Conservation (phyloP, 2,113 vertebrate species). For the Anolis sagrei region DNA sequence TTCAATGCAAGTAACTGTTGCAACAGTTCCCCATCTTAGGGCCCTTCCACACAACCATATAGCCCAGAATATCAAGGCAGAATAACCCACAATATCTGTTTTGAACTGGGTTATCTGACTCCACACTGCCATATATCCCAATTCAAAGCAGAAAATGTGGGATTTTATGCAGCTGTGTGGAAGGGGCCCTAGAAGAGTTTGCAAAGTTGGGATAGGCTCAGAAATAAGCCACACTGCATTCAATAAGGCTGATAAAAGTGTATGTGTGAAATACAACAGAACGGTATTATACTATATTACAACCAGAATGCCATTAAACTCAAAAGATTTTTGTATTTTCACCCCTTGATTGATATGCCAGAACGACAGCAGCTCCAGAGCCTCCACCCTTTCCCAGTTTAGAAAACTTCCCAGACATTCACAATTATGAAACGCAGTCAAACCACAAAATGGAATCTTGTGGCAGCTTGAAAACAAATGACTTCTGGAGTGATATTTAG, state of each 20-base stretch:
- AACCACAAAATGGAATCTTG: not conserved
- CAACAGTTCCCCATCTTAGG: no score
- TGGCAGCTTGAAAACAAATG: not conserved
- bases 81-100: no score
- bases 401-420: slow-evolving; percentile 23
- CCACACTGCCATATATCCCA: no score
- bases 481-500: not conserved
- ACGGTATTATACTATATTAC: not conserved
- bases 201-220: no score
- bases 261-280: not conserved
- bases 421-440: not conserved
- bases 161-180: no score
- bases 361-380: slow-evolving; percentile 22
- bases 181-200: no score
- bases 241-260: not conserved
- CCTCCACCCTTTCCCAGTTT: slow-evolving; percentile 41
- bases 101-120: no score
- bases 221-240: not conserved
- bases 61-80: no score
- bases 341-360: not conserved
- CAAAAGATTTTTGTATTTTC: fast-evolving
- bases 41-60: no score
- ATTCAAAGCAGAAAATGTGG: no score
- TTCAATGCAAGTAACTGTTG: no score
- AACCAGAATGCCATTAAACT: not conserved